Base-by-base conservation (phyloP, 1,140 invertebrate genomes). In the Sitobion miscanthi region DNA sequence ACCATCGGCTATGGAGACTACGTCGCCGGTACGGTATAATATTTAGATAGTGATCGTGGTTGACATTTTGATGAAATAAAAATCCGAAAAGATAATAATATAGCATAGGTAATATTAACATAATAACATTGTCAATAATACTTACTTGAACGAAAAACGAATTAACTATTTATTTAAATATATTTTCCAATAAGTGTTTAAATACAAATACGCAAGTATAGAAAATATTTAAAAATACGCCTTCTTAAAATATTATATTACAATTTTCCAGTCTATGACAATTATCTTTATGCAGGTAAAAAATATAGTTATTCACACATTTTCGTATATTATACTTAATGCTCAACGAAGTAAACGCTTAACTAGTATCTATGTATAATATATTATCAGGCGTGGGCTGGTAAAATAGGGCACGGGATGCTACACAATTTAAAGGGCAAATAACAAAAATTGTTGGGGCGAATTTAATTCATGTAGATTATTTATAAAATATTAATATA, bases 1-100 rank as follows among this genome's bases (percentile, higher is more conserved):
- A 99, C 98, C 20, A 99, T 99, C 94, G 98, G 98, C 42, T 99
- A 99, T 95, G 98, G 98, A 62, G 98, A 99, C 95, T 97, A 97
- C 94, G 98, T 99, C 35, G 98, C 98, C 94, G 97, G 97, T 97
- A 95, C 4, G n/a, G 30, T 35, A 77, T 35, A 25, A 30, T 62
- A n/a, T 69, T n/a, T 35, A 42, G 14, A 77, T 35, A 77, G n/a
- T 77, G 62, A 17, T 17, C 14, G 5, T 77, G 5, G 5, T n/a
- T 5, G 14, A 69, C 14, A 69, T 69, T 0, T 69, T n/a, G 30
- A 77, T 77, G n/a, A 77, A 35, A 77, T 69, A n/a, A 69, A 77
- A 77, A 77, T 77, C 30, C 17, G 14, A n/a, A 14, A 62, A 62
- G 1, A 77, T 69, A 69, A n/a, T n/a, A 69, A 17, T 6, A n/a